These are phyloP conservation scores for Silurus asotus DNA, from an alignment of 2,113 vertebrate species.

Conservation along the genomic window DNA sequence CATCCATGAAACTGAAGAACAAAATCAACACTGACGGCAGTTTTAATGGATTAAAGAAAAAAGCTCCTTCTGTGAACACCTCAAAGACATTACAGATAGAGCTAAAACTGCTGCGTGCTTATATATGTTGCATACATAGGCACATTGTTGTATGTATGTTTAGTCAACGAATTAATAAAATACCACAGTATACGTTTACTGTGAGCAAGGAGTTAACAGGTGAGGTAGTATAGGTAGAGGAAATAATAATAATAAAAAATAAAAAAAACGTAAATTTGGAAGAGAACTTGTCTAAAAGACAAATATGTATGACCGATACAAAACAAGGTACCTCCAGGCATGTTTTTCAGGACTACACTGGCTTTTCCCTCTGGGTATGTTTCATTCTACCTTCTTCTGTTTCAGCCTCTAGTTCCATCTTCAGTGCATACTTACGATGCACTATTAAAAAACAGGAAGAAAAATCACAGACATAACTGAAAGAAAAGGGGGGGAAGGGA, in stretches of 20 bases:
- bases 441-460: slow-evolving; percentile 94
- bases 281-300: slow-evolving; percentile 66
- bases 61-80: slow-evolving; percentile 53
- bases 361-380: slow-evolving; percentile 96
- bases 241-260: slow-evolving; percentile 30
- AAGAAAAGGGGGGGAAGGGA: slow-evolving; percentile 81
- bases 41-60: slow-evolving; percentile 47
- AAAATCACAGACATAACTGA: slow-evolving; percentile 72
- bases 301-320: slow-evolving; percentile 76
- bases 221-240: slow-evolving; percentile 55
- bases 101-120: slow-evolving; percentile 59
- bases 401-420: slow-evolving; percentile 97
- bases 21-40: slow-evolving; percentile 56
- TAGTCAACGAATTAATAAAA: slow-evolving; percentile 30
- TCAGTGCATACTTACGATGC: slow-evolving; percentile 99
- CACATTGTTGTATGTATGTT: slow-evolving; percentile 46
- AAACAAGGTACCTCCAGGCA: slow-evolving; percentile 96
- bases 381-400: slow-evolving; percentile 90
- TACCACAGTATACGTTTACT: slow-evolving; percentile 46
- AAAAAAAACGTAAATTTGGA: slow-evolving; percentile 63
- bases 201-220: slow-evolving; percentile 52
- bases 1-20: slow-evolving; percentile 66
- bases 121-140: slow-evolving; percentile 53
- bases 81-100: slow-evolving; percentile 51
- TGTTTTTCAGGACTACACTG: slow-evolving; percentile 99